Percentiles rank a stretch among this genome's conserved stretches.
These are phyloP conservation scores for Trachelus tabidus DNA, from an alignment of 2,888 invertebrate genomes.

Conservation along the genomic window DNA sequence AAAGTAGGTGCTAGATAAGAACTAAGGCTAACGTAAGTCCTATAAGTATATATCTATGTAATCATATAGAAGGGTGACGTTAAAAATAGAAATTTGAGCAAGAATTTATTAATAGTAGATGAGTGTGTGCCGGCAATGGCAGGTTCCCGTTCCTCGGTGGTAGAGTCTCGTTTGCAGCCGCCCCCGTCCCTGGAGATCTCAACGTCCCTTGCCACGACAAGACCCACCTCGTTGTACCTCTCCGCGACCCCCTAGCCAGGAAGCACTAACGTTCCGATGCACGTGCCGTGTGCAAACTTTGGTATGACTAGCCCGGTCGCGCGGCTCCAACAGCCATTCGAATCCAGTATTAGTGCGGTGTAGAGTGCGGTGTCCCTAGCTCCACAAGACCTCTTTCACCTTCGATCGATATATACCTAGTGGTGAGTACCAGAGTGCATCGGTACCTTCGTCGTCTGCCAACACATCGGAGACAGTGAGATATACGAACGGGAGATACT, in stretches of 20 bases:
- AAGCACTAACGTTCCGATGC: constrained; percentile 53
- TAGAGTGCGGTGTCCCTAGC: constrained; percentile 52
- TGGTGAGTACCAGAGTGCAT: constrained; percentile 37
- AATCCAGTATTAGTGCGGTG: constrained; percentile 67
- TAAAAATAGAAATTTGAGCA: constrained; percentile 69
- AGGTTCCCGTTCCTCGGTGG: constrained; percentile 3
- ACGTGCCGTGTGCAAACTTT: constrained; percentile 66
- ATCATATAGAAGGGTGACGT: constrained; percentile 16
- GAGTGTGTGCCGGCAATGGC: constrained; percentile 52
- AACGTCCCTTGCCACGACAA: constrained; percentile 15
- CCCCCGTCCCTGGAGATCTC: constrained; percentile 3
- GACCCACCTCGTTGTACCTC: constrained; percentile 7
- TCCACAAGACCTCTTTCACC: constrained; percentile 30
- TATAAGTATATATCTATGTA: neutral
- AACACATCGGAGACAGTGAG: neutral
- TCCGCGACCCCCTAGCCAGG: constrained; percentile 11
- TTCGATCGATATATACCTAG: constrained; percentile 39
- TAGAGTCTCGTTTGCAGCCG: constrained; percentile 21
- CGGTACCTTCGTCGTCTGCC: neutral
- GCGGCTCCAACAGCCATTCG: constrained; percentile 63
- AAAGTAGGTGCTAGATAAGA: neutral
- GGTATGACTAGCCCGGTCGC: constrained; percentile 64
- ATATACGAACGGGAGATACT: neutral
- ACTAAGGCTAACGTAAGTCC: neutral
- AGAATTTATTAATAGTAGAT: constrained; percentile 69